Evolutionary conservation across 2,113 vertebrate species (phyloP).

Genomic region (Ceyx melanurus): DNA sequence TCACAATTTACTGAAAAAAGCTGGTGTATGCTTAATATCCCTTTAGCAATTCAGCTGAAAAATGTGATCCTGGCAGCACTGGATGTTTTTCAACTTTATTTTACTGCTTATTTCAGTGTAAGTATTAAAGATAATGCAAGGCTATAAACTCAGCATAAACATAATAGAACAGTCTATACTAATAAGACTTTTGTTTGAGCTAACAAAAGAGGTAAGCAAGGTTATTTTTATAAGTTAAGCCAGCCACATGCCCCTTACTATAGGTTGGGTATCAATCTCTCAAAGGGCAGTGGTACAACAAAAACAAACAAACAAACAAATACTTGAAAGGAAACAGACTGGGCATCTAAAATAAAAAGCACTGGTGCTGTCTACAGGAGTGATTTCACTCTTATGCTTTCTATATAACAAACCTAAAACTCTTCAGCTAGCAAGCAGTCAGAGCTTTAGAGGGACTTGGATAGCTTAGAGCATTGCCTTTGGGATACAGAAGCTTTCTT

Average conservation of each 20-base stretch:
- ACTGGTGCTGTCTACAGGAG: neutral
- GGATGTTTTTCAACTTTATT: conserved; percentile 5
- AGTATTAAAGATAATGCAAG: neutral
- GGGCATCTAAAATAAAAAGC: conserved; percentile 13
- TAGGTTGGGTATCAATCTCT: neutral
- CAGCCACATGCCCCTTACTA: neutral
- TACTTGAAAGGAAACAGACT: neutral
- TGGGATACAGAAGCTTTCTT: conserved; percentile 67
- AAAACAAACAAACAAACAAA: conserved; percentile 13
- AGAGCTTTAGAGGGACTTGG: conserved; percentile 60
- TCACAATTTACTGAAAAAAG: neutral
- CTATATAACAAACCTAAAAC: conserved; percentile 40
- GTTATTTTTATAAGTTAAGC: neutral
- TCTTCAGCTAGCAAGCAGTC: conserved; percentile 60
- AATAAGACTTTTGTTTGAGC: neutral
- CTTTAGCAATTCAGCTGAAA: conserved; percentile 9
- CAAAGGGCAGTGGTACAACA: neutral
- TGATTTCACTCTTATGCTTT: neutral
- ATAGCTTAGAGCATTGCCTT: conserved; percentile 68
- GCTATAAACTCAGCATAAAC: neutral
- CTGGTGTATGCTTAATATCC: neutral
- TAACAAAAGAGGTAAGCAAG: neutral
- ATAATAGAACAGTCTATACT: neutral
- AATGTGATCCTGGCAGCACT: conserved; percentile 6
- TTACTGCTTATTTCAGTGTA: conserved; percentile 3